Base-by-base conservation (phyloP, 2,797 vertebrate species). In the Myiothlypis coronata region DNA sequence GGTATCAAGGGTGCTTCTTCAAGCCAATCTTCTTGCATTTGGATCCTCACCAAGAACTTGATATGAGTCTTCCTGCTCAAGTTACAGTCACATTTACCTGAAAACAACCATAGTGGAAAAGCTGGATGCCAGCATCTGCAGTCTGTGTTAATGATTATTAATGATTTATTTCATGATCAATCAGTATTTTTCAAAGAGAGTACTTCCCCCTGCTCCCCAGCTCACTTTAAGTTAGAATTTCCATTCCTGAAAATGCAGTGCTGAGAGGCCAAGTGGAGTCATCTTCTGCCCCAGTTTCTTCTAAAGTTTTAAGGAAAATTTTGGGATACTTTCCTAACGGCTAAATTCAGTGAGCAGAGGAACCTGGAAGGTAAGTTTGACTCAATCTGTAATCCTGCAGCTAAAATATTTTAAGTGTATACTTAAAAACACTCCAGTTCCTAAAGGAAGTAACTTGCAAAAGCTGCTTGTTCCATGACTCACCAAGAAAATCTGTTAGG, bases 161-260 rank as follows among this genome's bases (percentile, higher is more conserved):
- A 78, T 72, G 22, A 78, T 53, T 83, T 27, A 71, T 46, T 77
- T 57, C 4, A 41, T 41, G 30, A 71, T 71, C 43, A 35, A 47
- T 59, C 32, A 24, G 14, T 47, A 53, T n/a, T 67, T 90, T 71
- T 47, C 19, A 18, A 74, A 69, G 52, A 22, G 1, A 44, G 10
- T 22, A 7, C 67, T 80, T 9, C 9, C 1, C 15, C 23, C 15
- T 14, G 5, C 1, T 1, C 28, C 15, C 4, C 0, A 0, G 7
- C 46, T 77, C 64, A n/a, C 35, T 84, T 61, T 30, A 49, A 83
- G 34, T 64, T 59, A 65, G 59, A 84, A 70, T 84, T 91, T 87
- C 60, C 26, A 32, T 56, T 64, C 30, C 49, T 68, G 52, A 87
- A 87, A 87, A 80, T 22, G 30, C 32, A 43, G 24, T 12, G 32